Conservation (phyloP, 1,140 invertebrate species). For the Drosophila mauritiana region DNA sequence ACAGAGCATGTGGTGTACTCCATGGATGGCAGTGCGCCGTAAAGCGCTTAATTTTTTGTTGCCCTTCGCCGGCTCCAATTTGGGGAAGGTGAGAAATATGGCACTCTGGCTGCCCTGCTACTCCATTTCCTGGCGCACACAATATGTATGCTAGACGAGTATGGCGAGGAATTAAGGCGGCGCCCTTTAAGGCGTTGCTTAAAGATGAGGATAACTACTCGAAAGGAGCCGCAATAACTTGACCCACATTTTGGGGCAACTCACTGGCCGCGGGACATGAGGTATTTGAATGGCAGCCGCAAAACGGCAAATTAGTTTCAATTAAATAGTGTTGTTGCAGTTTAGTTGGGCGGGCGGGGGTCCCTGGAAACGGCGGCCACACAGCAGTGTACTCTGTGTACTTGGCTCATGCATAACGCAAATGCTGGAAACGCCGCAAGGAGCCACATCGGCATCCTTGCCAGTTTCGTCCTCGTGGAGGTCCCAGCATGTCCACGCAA, state of each 20-base stretch:
- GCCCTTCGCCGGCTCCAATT: slow-evolving; percentile 48
- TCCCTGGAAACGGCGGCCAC: background rate
- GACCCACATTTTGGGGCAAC: slow-evolving; percentile 29
- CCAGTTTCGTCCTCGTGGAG: slow-evolving; percentile 19
- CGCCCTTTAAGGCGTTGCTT: slow-evolving; percentile 4
- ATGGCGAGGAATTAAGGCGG: slow-evolving; percentile 7
- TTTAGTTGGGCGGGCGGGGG: slow-evolving; percentile 41
- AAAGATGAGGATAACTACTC: slow-evolving; percentile 7
- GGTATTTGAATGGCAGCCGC: slow-evolving; percentile 63
- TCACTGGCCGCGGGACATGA: slow-evolving; percentile 33
- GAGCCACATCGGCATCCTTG: slow-evolving; percentile 42
- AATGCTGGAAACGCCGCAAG: slow-evolving; percentile 67
- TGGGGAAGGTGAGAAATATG: slow-evolving; percentile 73
- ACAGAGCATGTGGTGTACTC: slow-evolving; percentile 74
- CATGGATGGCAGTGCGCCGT: slow-evolving; percentile 58
- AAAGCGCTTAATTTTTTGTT: slow-evolving; percentile 78
- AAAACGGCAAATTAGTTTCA: slow-evolving; percentile 83
- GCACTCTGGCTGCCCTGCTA: background rate
- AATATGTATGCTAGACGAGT: background rate
- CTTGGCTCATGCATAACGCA: slow-evolving; percentile 71
- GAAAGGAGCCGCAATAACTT: slow-evolving; percentile 6
- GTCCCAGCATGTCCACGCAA: slow-evolving; percentile 79
- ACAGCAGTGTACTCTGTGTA: slow-evolving; percentile 20
- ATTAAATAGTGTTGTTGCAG: slow-evolving; percentile 80
- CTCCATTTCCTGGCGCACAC: slow-evolving; percentile 8